Evolutionary conservation across 2,113 vertebrate genomes (phyloP), one percentile per base, ranked within the genome.

Genomic region (Orcinus orca): DNA sequence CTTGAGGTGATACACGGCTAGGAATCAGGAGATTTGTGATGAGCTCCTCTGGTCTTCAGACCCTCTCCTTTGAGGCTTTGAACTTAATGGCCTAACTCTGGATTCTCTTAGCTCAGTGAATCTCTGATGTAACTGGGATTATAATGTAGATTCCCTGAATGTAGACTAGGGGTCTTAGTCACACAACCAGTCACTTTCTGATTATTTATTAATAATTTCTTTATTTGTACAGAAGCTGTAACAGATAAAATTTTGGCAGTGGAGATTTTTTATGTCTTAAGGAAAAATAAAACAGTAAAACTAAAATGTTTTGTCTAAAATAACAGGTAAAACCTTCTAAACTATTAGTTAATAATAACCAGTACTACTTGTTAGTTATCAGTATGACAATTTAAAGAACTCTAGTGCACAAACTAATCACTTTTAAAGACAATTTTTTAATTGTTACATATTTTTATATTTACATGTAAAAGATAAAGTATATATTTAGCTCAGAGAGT

Each of bases 151-250:
- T 96, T 93, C 94, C 20, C 55, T 55, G n/a, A 85, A 82, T 58
- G 4, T 36, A 93, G 21, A 89, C 21, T 53, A 58, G 3, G 36
- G 3, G 1, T 18, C 62, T 36, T 91, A 38, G 38, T 86, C 10
- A 47, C 5, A 29, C 20, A 9, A 65, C 44, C 53, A 83, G 13
- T 55, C 6, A 73, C 18, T 87, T 92, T 74, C 18, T 7, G 36
- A 38, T 38, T 83, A 15, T 26, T 80, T 68, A 58, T 82, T 68
- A 36, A 58, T 44, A 58, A 21, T 88, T 41, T 44, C 82, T 85
- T 92, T 70, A 91, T 83, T 91, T 95, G 41, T 53, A 33, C 41
- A 95, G 77, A 95, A 83, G 13, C 3, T 92, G 21, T 65, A 73
- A 80, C 31, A 58, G 47, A 60, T 25, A 50, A 9, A 71, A 33